Conservation (phyloP, 2,888 invertebrate species). For the Ochropleura leucogaster region DNA sequence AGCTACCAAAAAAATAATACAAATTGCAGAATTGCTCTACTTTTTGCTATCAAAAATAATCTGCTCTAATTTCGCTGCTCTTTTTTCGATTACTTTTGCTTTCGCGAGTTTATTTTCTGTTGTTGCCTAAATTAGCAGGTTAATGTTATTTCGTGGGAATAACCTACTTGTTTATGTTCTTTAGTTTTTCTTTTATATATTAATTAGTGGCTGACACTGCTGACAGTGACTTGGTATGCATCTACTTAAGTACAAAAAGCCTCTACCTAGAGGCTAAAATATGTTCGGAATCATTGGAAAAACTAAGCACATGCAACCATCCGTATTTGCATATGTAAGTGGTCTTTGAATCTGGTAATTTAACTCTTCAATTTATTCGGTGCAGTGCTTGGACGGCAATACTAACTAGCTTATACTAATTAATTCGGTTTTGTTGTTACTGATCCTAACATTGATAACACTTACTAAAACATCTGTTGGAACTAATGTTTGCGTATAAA, state of each 20-base stretch:
- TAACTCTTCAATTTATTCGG: neutral
- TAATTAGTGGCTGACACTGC: neutral
- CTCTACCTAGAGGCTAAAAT: constrained; percentile 1
- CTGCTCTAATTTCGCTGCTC: constrained; percentile 50
- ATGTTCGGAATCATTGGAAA: neutral
- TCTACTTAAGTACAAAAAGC: neutral
- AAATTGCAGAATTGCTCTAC: constrained; percentile 10
- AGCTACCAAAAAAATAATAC: constrained; percentile 10
- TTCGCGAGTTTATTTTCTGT: constrained; percentile 18
- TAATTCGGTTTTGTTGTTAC: neutral
- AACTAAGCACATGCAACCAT: neutral
- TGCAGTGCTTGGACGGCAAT: neutral
- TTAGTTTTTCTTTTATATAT: constrained; percentile 30
- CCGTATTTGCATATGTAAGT: neutral
- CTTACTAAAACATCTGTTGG: neutral
- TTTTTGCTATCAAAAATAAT: constrained; percentile 30
- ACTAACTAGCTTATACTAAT: too few relatives aligned
- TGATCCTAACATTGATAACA: neutral
- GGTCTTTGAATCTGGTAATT: neutral
- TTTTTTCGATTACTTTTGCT: constrained; percentile 45
- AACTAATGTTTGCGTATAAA: neutral
- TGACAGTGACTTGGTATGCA: neutral
- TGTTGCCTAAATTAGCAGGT: constrained; percentile 10
- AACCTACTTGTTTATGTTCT: constrained; percentile 10
- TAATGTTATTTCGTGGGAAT: constrained; percentile 39